These are phyloP conservation scores for Lagocephalus sceleratus DNA, from an alignment of 2,797 vertebrate species.

Conservation along the genomic window DNA sequence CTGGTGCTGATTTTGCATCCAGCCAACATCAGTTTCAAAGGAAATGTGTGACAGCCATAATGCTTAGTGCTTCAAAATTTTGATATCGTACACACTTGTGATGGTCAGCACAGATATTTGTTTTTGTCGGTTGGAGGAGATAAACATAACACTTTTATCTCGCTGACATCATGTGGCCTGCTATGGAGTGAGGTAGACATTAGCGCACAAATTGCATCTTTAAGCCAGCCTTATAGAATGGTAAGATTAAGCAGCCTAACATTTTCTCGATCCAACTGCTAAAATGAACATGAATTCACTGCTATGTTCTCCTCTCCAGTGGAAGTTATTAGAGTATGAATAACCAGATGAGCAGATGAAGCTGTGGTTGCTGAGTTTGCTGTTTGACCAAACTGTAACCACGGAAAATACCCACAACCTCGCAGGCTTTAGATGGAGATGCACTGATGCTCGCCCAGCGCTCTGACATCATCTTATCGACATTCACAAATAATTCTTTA, in stretches of 20 bases:
- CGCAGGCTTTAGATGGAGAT: conserved; percentile 35
- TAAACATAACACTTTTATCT: conserved; percentile 61
- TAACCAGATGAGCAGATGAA: conserved; percentile 66
- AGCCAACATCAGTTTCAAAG: too few relatives aligned
- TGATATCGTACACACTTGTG: conserved; percentile 24
- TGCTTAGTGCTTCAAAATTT: not conserved
- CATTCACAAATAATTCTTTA: conserved; percentile 23
- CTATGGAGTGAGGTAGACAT: conserved; percentile 63
- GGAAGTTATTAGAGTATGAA: conserved; percentile 43
- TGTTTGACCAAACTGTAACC: conserved; percentile 59
- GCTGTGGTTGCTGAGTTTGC: conserved; percentile 69
- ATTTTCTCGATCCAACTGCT: not conserved
- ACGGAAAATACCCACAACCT: conserved; percentile 58
- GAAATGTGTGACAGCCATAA: not conserved
- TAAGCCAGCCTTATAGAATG: conserved; percentile 53
- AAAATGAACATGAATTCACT: conserved; percentile 1
- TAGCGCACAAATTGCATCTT: conserved; percentile 58
- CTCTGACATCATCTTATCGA: conserved; percentile 53
- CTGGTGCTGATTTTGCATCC: conserved; percentile 1
- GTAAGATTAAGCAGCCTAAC: conserved; percentile 40
- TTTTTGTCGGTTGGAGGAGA: conserved; percentile 28
- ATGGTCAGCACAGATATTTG: conserved; percentile 26
- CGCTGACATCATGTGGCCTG: conserved; percentile 58
- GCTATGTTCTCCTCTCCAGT: conserved; percentile 20
- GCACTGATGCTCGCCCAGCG: conserved; percentile 24